These are phyloP conservation scores for Pardalotus punctatus DNA, from an alignment of 2,113 vertebrate species.

Conservation along the genomic window DNA sequence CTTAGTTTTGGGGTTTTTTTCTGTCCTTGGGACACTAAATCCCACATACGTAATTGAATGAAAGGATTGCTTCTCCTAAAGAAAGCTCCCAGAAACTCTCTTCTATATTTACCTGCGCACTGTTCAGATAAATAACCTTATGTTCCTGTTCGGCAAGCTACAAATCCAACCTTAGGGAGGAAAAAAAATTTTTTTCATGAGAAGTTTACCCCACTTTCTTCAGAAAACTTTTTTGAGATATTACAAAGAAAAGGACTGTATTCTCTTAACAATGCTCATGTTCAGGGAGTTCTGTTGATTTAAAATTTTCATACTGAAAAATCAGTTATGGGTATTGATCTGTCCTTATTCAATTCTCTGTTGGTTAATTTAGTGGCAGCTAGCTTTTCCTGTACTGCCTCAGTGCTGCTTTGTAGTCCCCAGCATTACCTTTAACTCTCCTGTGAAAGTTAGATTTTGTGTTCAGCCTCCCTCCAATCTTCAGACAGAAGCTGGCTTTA, in stretches of 20 bases:
- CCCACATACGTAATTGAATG: not conserved
- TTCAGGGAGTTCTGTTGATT: not conserved
- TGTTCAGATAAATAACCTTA: not conserved
- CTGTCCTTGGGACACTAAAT: not conserved
- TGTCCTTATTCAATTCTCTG: not conserved
- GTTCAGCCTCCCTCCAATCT: not conserved
- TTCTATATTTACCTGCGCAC: not conserved
- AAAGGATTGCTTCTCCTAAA: not conserved
- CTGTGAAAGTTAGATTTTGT: not conserved
- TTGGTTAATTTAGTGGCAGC: constrained; percentile 5
- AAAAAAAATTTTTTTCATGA: not conserved
- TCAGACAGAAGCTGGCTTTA: not conserved
- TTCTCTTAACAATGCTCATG: not conserved
- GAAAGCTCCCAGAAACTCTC: not conserved
- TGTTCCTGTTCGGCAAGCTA: not conserved
- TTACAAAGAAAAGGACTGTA: not conserved
- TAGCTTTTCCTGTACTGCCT: not conserved
- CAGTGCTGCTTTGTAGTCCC: not conserved
- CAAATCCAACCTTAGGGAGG: not conserved
- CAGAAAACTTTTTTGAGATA: not conserved
- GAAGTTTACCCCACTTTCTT: not conserved
- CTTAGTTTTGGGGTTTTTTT: accelerated
- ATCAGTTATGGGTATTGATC: constrained; percentile 11
- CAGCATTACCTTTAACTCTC: not conserved
- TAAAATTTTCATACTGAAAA: constrained; percentile 12